Evolutionary conservation across 1,140 invertebrate species (phyloP).

Genomic region (Drosophila tsacasi): DNA sequence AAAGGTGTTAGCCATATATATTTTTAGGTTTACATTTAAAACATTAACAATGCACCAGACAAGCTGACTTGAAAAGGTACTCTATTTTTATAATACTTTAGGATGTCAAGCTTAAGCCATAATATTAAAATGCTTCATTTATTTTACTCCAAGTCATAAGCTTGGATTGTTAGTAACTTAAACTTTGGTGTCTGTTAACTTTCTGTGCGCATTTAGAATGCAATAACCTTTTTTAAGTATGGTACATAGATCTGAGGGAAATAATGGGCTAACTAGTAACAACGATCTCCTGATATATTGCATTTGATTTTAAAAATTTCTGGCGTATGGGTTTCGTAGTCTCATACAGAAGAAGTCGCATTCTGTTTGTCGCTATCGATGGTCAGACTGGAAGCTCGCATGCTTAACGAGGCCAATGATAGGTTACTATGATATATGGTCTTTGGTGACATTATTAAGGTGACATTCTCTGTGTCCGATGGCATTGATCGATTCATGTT

Average conservation of each 20-base stretch:
- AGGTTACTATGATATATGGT: constrained; percentile 75
- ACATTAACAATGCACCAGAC: constrained; percentile 23
- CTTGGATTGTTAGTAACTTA: constrained; percentile 20
- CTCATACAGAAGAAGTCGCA: constrained; percentile 79
- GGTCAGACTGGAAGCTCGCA: constrained; percentile 80
- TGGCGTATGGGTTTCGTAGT: not conserved
- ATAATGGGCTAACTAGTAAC: constrained; percentile 15
- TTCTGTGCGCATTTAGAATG: constrained; percentile 37
- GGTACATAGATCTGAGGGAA: constrained; percentile 6
- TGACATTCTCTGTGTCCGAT: constrained; percentile 48
- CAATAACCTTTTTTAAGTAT: constrained; percentile 3
- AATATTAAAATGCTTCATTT: constrained; percentile 4
- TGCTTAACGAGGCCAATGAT: constrained; percentile 76
- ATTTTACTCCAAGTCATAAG: not conserved
- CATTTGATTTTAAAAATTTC: not conserved
- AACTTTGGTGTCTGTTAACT: constrained; percentile 31
- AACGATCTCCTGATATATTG: constrained; percentile 6
- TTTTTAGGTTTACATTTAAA: constrained; percentile 3
- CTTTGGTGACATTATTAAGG: constrained; percentile 61
- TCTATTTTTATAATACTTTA: constrained; percentile 1
- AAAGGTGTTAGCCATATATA: too few relatives aligned
- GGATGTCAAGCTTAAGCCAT: constrained; percentile 12
- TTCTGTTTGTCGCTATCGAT: constrained; percentile 73
- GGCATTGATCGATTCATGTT: constrained; percentile 43
- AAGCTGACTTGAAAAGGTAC: constrained; percentile 13